phyloP scores from a whole-genome alignment of 2,888 invertebrate species.

The Habrosyne pyritoides region DNA sequence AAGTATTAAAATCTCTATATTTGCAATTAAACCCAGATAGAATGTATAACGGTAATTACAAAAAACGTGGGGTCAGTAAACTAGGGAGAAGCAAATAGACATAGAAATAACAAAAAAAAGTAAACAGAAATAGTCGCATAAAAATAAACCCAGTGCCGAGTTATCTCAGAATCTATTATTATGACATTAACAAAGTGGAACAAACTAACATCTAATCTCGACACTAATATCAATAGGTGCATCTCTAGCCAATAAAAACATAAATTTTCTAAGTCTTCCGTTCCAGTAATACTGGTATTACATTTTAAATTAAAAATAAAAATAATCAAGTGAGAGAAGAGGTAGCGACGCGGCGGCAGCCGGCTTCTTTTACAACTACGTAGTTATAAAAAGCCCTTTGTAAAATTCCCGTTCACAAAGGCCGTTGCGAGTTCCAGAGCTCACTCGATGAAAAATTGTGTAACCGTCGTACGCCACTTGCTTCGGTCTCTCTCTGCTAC shows the following conservation, averaged over 20 bases:
- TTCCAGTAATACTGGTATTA: background rate
- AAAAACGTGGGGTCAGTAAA: background rate
- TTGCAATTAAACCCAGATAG: background rate
- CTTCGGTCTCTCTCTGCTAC: background rate
- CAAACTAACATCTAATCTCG: background rate
- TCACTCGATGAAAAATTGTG: background rate
- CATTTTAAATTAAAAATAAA: background rate
- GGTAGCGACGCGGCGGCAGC: background rate
- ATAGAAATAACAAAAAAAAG: background rate
- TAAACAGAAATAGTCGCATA: background rate
- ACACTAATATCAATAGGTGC: background rate
- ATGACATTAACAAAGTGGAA: background rate
- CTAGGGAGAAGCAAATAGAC: background rate
- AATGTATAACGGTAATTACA: background rate
- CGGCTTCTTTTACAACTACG: background rate
- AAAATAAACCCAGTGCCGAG: background rate
- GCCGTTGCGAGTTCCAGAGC: background rate
- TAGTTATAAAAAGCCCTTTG: conserved; percentile 1
- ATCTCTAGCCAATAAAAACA: background rate
- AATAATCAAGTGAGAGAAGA: background rate
- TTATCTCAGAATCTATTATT: background rate
- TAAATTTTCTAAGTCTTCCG: no score
- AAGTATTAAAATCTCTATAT: background rate
- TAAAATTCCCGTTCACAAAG: conserved; percentile 2
- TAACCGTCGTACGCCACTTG: background rate